A percentile compares a stretch with the other conserved stretches of the same genome.
These are phyloP conservation scores for Catharus minimus DNA, from an alignment of 2,113 vertebrate genomes.

Conservation along the genomic window DNA sequence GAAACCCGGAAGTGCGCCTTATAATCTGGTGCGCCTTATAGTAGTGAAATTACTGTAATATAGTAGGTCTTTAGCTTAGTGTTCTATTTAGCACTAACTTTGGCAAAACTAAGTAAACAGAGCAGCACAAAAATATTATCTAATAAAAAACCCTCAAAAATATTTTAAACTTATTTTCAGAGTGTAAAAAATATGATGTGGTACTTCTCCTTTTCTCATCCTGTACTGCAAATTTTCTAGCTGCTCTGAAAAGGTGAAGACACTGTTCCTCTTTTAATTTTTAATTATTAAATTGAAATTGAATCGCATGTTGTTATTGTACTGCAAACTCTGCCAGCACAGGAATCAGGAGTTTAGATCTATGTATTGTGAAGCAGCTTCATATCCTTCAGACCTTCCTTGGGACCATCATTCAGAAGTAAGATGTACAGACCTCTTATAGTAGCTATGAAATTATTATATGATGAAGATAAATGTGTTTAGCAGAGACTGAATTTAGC, in stretches of 20 bases:
- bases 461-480: neutral
- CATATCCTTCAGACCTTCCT: slow-evolving; percentile 16
- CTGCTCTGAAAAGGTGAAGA: neutral
- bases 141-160: neutral
- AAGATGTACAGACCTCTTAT: neutral
- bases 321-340: neutral
- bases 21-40: no score
- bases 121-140: neutral
- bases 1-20: no score
- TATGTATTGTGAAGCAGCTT: neutral
- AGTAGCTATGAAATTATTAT: neutral
- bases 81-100: neutral
- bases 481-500: neutral
- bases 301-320: neutral
- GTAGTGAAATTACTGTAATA: no score
- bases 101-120: neutral
- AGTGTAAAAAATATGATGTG: neutral
- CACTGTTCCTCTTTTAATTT: slow-evolving; percentile 6
- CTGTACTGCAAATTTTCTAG: neutral
- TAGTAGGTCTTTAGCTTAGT: neutral
- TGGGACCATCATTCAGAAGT: neutral
- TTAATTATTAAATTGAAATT: slow-evolving; percentile 16
- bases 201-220: neutral
- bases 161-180: neutral
- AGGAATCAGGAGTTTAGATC: neutral